phyloP scores from a whole-genome alignment of 2,888 invertebrate species.

The Apotomis capreana region DNA sequence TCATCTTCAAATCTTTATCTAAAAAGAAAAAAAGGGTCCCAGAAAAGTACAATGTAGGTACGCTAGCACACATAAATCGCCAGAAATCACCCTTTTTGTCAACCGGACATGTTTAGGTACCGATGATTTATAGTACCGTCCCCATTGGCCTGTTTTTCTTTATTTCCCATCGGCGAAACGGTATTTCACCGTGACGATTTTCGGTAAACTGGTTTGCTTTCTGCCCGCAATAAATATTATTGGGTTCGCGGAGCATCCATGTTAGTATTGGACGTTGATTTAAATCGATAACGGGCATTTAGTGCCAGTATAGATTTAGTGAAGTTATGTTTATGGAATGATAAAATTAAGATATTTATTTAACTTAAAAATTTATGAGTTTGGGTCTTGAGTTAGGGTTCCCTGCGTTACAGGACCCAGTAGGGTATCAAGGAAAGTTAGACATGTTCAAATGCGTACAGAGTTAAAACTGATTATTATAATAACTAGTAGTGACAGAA shows the following conservation, averaged over 20 bases:
- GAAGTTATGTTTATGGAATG: not conserved
- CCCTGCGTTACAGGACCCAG: too few relatives aligned
- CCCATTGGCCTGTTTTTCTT: conserved; percentile 39
- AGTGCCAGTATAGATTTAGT: too few relatives aligned
- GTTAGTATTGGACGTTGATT: conserved; percentile 13
- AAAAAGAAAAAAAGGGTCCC: conserved; percentile 1
- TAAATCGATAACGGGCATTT: not conserved
- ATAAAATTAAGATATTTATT: too few relatives aligned
- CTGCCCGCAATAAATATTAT: conserved; percentile 28
- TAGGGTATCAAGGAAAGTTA: too few relatives aligned
- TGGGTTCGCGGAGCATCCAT: not conserved
- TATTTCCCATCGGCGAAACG: conserved; percentile 32
- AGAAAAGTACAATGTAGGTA: conserved; percentile 25
- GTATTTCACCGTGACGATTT: conserved; percentile 41
- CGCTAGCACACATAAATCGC: conserved; percentile 29
- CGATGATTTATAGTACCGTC: conserved; percentile 36
- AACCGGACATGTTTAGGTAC: conserved; percentile 40
- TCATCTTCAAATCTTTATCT: conserved; percentile 1
- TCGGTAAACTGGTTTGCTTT: conserved; percentile 35
- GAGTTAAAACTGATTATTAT: too few relatives aligned
- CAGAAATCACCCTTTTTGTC: conserved; percentile 42
- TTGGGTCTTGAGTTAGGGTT: too few relatives aligned
- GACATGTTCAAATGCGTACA: too few relatives aligned
- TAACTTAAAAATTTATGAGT: too few relatives aligned
- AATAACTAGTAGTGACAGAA: too few relatives aligned